A percentile compares a stretch with the other conserved stretches of the same genome.
phyloP scores from a whole-genome alignment of 2,888 invertebrate genomes.

The Lampropteryx suffumata region DNA sequence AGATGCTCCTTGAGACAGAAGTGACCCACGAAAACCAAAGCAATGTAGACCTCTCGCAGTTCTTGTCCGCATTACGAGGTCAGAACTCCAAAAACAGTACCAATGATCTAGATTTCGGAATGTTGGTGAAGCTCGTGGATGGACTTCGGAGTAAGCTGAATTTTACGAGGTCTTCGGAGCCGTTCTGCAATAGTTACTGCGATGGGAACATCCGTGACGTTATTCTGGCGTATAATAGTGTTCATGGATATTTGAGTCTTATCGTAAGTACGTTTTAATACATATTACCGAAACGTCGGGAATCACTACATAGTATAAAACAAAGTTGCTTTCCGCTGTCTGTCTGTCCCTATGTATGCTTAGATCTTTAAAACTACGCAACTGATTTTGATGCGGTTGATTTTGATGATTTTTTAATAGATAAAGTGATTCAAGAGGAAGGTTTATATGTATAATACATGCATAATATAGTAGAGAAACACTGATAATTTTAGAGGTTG shows the following conservation, averaged over 20 bases:
- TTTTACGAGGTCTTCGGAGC: conserved; percentile 57
- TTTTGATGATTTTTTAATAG: too few relatives aligned
- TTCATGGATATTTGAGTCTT: conserved; percentile 93
- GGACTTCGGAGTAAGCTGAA: conserved; percentile 64
- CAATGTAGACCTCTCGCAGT: conserved; percentile 60
- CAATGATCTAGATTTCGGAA: conserved; percentile 68
- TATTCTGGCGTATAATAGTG: conserved; percentile 84
- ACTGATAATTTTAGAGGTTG: too few relatives aligned
- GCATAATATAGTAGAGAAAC: too few relatives aligned
- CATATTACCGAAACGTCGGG: too few relatives aligned
- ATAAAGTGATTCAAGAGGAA: too few relatives aligned
- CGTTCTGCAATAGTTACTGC: conserved; percentile 77
- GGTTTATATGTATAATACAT: too few relatives aligned
- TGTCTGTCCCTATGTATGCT: too few relatives aligned
- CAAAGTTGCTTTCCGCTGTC: too few relatives aligned
- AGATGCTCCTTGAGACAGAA: conserved; percentile 65
- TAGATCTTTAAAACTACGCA: too few relatives aligned
- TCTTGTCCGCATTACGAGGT: conserved; percentile 58
- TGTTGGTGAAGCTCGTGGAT: conserved; percentile 66
- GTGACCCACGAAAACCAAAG: conserved; percentile 57
- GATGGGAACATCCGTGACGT: conserved; percentile 83
- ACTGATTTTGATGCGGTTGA: too few relatives aligned
- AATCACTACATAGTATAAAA: too few relatives aligned
- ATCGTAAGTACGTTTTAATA: conserved; percentile 88
- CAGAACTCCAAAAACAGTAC: conserved; percentile 56